Evolutionary conservation across 2,797 vertebrate genomes (phyloP).

Genomic region (Hemibagrus guttatus): DNA sequence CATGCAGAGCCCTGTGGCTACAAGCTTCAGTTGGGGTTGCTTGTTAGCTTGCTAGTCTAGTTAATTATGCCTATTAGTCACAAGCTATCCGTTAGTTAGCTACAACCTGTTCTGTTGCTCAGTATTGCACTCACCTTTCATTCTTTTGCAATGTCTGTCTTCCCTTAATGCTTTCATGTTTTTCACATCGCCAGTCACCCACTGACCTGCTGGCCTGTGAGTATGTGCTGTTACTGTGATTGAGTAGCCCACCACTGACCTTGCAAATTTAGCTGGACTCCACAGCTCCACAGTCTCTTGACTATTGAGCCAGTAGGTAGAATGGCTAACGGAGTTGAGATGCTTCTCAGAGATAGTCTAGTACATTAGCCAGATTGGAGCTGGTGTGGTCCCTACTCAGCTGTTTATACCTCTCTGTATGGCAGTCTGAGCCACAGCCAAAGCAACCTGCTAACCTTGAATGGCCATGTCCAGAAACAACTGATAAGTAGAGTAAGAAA

Average conservation of each 20-base stretch:
- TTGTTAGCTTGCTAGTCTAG: not conserved
- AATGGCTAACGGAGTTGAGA: not conserved
- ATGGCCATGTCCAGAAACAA: not conserved
- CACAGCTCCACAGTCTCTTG: not conserved
- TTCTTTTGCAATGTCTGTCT: not conserved
- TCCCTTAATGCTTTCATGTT: not conserved
- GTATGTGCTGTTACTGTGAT: not conserved
- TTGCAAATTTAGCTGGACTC: not conserved
- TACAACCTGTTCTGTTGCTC: not conserved
- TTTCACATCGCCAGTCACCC: not conserved
- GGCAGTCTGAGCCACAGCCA: not conserved
- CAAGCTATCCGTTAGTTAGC: not conserved
- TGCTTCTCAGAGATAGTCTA: not conserved
- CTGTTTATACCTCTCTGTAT: not conserved
- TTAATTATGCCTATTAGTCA: not conserved
- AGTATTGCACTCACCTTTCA: not conserved
- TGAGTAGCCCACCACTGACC: not conserved
- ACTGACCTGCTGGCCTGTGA: not conserved
- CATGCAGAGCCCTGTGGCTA: not conserved
- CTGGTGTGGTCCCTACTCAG: not conserved
- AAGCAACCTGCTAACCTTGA: not conserved
- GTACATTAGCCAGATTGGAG: not conserved
- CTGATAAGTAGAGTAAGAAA: not conserved
- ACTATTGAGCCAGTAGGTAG: no score
- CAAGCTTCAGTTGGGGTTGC: not conserved